phyloP scores from a whole-genome alignment of 2,888 invertebrate species.

The Lamellibrachia columna region DNA sequence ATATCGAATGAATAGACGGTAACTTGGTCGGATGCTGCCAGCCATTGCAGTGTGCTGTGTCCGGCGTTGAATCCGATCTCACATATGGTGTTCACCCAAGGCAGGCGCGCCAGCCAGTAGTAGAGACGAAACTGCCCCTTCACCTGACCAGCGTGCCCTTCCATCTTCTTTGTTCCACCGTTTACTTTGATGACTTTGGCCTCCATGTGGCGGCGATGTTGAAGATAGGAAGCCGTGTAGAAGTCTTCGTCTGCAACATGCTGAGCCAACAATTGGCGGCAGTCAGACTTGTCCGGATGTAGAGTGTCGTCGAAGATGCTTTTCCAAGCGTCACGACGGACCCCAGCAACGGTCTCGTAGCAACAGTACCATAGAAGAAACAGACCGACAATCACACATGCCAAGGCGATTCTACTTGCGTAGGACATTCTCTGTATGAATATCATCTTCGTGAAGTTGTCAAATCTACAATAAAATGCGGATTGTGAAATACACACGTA shows the following conservation, averaged over 20 bases:
- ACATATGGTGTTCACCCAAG: not conserved
- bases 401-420: not conserved
- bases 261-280: not conserved
- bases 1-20: not conserved
- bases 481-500: not conserved
- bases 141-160: not conserved
- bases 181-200: not conserved
- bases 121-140: not conserved
- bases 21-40: not conserved
- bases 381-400: not conserved
- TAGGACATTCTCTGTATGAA: not conserved
- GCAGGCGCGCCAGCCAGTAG: not conserved
- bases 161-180: not conserved
- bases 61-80: not conserved
- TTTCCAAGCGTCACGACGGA: not conserved
- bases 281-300: not conserved
- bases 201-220: not conserved
- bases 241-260: not conserved
- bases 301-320: not conserved
- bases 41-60: not conserved
- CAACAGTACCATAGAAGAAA: not conserved
- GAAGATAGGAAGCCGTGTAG: not conserved
- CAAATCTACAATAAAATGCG: not conserved
- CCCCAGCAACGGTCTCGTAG: not conserved
- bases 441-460: not conserved